A percentile compares a stretch with the other conserved stretches of the same genome.
These are phyloP conservation scores for Prietella phreatophila DNA, from an alignment of 2,113 vertebrate species.

Conservation along the genomic window DNA sequence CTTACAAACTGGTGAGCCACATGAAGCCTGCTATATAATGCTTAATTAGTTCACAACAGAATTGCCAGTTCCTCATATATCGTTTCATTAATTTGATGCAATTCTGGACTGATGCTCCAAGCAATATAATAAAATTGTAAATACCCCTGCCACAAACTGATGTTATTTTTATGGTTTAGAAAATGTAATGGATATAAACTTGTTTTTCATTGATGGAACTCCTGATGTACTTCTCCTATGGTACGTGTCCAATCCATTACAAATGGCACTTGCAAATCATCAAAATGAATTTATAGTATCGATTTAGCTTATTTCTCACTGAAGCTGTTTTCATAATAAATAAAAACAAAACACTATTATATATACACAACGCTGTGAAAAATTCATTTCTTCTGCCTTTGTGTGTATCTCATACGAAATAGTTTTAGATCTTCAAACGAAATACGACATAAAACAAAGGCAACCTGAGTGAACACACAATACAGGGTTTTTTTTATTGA, in stretches of 20 bases:
- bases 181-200: constrained; percentile 55
- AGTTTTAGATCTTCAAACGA: too few species aligned
- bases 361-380: not conserved
- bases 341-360: not conserved
- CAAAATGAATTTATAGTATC: constrained; percentile 1
- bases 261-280: not conserved
- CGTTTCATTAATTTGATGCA: constrained; percentile 58
- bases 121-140: constrained; percentile 57
- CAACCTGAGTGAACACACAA: too few species aligned
- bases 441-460: too few species aligned
- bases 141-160: constrained; percentile 48
- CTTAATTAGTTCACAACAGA: constrained; percentile 58
- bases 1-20: constrained; percentile 52
- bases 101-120: constrained; percentile 50
- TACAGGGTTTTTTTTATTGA: too few species aligned
- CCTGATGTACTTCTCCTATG: not conserved
- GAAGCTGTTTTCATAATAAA: not conserved
- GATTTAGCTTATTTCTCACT: not conserved
- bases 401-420: too few species aligned
- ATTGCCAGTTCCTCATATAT: constrained; percentile 49
- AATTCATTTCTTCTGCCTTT: too few species aligned
- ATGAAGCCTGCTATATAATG: constrained; percentile 47
- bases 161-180: constrained; percentile 57
- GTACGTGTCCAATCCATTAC: constrained; percentile 11
- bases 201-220: constrained; percentile 33